Evolutionary conservation across 1,140 invertebrate genomes (phyloP), one percentile per base, ranked within the genome.

Genomic region (Listronotus bonariensis): DNA sequence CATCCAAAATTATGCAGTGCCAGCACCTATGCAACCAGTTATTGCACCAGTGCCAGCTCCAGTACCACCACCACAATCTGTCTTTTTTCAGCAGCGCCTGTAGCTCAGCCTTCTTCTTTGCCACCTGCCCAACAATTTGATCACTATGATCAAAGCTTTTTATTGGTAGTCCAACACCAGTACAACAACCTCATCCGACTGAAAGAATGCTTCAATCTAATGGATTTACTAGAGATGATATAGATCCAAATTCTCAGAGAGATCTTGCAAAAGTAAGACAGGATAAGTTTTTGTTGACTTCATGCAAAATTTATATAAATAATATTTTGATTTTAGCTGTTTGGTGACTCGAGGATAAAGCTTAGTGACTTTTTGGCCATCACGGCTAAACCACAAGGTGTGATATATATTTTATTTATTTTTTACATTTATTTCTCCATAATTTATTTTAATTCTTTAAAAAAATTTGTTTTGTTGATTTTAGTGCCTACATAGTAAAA

Each of bases 341-440:
- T 65, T 48, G 45, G 53, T 60, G 64, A 68, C 40, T 63, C 59
- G 43, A 63, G 51, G 43, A 71, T 71, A 14, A 67, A 48, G 14
- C 65, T 71, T 51, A 59, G 62, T 46, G 69, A 71, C 38, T 71
- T 67, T 57, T 52, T 71, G 60, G 32, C 66, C 4, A 63, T 68
- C 12, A 64, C 66, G 34, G 55, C 69, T 10, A 71, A 71, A 20
- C 63, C 69, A 18, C 53, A 68, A 71, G 67, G 69, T 71, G 46
- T 64, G 55, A 18, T 57, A 57, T 53, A 20, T 46, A 14, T 61
- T 49, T 66, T 53, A 11, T 48, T 58, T 46, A 32, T 58, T 46
- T 38, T 58, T 58, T 54, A 36, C 51, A 11, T 36, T 36, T 34
- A 17, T 42, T 43, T 42, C 4, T 11, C 1, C 10, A 26, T 51